These are phyloP conservation scores for Netelia inedita DNA, from an alignment of 2,888 invertebrate genomes.

Conservation along the genomic window DNA sequence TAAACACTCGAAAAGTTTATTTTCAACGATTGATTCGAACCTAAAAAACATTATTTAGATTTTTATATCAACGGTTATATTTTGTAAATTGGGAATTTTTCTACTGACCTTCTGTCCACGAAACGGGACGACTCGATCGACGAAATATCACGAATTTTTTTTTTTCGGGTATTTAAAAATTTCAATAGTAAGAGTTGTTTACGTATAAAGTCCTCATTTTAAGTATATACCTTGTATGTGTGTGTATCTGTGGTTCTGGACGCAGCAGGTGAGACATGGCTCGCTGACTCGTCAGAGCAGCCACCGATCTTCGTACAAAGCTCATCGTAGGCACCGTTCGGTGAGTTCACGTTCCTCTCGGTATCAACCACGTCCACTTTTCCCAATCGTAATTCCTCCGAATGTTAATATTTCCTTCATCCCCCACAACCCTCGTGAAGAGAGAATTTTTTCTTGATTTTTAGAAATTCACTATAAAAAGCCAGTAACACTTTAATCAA, in stretches of 20 bases:
- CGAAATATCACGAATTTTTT: not conserved
- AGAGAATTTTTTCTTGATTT: not conserved
- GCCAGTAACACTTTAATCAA: no score
- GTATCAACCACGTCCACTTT: slow-evolving; percentile 50
- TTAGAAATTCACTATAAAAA: not conserved
- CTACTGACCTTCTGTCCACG: no score
- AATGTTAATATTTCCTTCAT: not conserved
- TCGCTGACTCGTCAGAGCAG: slow-evolving; percentile 88
- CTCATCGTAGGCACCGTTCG: slow-evolving; percentile 90
- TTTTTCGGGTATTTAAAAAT: not conserved
- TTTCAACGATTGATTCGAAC: no score
- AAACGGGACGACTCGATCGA: not conserved
- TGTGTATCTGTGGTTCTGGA: slow-evolving; percentile 83
- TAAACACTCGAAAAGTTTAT: no score
- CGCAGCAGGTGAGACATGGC: slow-evolving; percentile 90
- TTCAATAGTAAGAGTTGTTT: not conserved
- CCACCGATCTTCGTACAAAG: slow-evolving; percentile 88
- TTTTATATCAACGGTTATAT: no score
- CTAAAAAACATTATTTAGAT: no score
- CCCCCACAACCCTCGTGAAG: not conserved
- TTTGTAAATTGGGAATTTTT: no score
- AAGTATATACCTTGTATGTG: slow-evolving; percentile 50
- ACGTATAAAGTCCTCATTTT: not conserved
- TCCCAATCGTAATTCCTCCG: not conserved
- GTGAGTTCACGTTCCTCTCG: slow-evolving; percentile 86